Evolutionary conservation across 2,113 vertebrate species (phyloP).

Genomic region (Tragulus kanchil): DNA sequence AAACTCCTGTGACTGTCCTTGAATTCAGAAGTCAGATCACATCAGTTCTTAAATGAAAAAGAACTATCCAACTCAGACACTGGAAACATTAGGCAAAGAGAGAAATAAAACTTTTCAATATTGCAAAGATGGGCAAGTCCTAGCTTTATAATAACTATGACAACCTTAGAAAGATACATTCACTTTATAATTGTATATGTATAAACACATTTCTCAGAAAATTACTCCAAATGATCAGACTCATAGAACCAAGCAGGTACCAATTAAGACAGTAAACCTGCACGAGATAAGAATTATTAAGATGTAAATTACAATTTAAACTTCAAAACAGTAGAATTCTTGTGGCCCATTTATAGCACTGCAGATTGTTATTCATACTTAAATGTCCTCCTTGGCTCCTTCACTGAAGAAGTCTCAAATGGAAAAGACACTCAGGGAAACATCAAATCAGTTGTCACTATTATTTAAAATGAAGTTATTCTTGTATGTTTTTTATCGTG

Average conservation of each 20-base stretch:
- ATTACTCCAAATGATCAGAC: neutral
- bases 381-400: neutral
- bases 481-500: neutral
- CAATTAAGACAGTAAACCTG: slow-evolving; percentile 8
- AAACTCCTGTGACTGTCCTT: slow-evolving; percentile 36
- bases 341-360: neutral
- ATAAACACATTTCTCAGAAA: neutral
- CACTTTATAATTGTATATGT: neutral
- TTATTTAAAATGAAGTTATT: slow-evolving; percentile 60
- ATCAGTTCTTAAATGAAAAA: slow-evolving; percentile 42
- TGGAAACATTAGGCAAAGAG: slow-evolving; percentile 26
- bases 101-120: slow-evolving; percentile 54
- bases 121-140: neutral
- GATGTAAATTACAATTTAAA: slow-evolving; percentile 52
- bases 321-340: slow-evolving; percentile 12
- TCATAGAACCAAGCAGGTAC: neutral
- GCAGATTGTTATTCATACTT: slow-evolving; percentile 5
- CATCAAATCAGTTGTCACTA: neutral
- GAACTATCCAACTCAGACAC: neutral
- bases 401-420: slow-evolving; percentile 37
- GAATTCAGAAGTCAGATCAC: slow-evolving; percentile 49
- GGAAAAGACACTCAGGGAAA: slow-evolving; percentile 22
- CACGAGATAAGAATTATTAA: neutral
- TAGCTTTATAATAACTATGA: neutral
- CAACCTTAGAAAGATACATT: neutral